A percentile compares a stretch with the other conserved stretches of the same genome.
Conservation (phyloP, 2,113 vertebrate species). For the Mus pahari region DNA sequence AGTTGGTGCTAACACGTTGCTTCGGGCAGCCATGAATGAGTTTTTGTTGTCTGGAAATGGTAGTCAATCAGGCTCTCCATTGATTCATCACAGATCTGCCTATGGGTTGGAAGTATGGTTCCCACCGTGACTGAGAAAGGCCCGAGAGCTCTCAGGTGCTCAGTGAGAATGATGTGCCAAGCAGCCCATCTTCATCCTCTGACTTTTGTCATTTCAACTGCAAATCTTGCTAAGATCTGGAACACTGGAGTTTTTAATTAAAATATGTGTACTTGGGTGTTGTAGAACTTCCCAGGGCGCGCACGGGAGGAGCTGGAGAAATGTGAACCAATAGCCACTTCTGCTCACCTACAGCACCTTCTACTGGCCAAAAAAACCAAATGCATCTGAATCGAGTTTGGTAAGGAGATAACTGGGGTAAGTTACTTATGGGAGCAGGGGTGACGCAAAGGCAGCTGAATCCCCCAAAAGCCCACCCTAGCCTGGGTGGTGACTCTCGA, state of each 20-base stretch:
- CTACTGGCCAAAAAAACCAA: background rate
- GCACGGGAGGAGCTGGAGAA: fast-evolving
- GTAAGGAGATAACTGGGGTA: too few species aligned
- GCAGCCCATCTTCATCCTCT: background rate
- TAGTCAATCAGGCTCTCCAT: background rate
- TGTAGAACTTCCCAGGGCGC: background rate
- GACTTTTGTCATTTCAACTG: conserved; percentile 3
- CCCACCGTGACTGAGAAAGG: background rate
- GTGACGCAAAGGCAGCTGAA: too few species aligned
- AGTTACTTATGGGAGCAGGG: background rate
- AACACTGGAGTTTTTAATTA: conserved; percentile 19
- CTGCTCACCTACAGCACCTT: background rate
- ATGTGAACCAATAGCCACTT: background rate
- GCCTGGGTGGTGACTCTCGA: background rate
- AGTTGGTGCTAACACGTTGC: background rate
- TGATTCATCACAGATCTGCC: background rate
- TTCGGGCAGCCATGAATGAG: background rate
- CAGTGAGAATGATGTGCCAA: background rate
- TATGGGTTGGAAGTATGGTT: background rate
- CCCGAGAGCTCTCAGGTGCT: background rate
- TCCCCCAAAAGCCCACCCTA: background rate
- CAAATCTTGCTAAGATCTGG: background rate
- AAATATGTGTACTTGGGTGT: background rate
- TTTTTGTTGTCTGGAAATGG: conserved; percentile 19
- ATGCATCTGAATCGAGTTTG: background rate